These are phyloP conservation scores for Syngnathus scovelli DNA, from an alignment of 2,113 vertebrate genomes.

Conservation along the genomic window DNA sequence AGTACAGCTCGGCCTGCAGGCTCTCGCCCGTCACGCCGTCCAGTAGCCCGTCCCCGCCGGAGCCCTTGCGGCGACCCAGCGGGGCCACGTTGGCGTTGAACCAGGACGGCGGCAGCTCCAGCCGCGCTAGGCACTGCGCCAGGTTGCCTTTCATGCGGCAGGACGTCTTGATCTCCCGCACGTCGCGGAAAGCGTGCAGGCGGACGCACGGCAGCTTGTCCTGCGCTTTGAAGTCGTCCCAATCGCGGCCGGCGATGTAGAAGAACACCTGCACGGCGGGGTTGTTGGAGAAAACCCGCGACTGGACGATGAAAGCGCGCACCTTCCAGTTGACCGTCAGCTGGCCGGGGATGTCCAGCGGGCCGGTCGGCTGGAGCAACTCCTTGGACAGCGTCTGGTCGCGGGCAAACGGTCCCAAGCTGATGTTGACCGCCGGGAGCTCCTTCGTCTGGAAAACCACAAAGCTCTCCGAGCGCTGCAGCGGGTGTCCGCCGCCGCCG, in stretches of 20 bases:
- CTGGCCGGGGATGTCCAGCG: slow-evolving; percentile 84
- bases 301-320: slow-evolving; percentile 90
- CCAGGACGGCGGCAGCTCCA: slow-evolving; percentile 87
- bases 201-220: slow-evolving; percentile 88
- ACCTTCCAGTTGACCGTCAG: slow-evolving; percentile 97
- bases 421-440: slow-evolving; percentile 87
- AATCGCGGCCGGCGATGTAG: slow-evolving; percentile 92
- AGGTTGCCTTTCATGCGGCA: slow-evolving; percentile 85
- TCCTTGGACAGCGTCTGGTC: slow-evolving; percentile 88
- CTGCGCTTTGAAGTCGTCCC: slow-evolving; percentile 87
- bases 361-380: slow-evolving; percentile 88
- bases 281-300: slow-evolving; percentile 82
- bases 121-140: slow-evolving; percentile 88
- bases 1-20: slow-evolving; percentile 89
- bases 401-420: slow-evolving; percentile 84
- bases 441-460: slow-evolving; percentile 98
- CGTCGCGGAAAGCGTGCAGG: slow-evolving; percentile 87
- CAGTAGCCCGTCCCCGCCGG: slow-evolving; percentile 62
- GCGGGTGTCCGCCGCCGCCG: slow-evolving; percentile 60
- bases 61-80: slow-evolving; percentile 76
- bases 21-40: slow-evolving; percentile 73
- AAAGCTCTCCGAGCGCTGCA: slow-evolving; percentile 89
- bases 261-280: slow-evolving; percentile 91
- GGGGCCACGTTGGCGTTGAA: slow-evolving; percentile 81
- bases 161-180: slow-evolving; percentile 85